Conservation (phyloP, 2,888 invertebrate genomes). For the Callinectes sapidus region DNA sequence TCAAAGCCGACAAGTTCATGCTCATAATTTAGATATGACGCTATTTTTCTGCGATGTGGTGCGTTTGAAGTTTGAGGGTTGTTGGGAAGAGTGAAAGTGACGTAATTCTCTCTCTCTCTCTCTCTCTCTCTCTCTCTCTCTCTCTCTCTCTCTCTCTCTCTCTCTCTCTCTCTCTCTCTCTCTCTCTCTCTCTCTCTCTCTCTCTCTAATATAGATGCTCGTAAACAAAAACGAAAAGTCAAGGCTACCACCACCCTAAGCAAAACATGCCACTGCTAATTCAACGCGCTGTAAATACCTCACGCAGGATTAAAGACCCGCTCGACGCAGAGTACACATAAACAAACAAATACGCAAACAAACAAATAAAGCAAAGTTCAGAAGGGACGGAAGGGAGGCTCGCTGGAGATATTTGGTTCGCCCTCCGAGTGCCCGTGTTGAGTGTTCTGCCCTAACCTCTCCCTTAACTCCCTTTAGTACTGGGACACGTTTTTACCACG, state of each 20-base stretch:
- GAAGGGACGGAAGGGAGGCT: background rate
- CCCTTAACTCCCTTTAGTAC: too few relatives aligned
- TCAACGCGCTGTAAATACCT: background rate
- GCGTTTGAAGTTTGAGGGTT: background rate
- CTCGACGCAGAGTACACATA: background rate
- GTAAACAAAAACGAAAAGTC: background rate
- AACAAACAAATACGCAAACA: constrained; percentile 11
- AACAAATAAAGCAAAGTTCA: constrained; percentile 4
- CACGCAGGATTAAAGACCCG: constrained; percentile 18
- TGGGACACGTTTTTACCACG: too few relatives aligned
- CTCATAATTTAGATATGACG: background rate
- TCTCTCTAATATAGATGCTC: background rate
- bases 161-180: background rate
- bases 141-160: constrained; percentile 26
- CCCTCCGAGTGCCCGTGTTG: background rate
- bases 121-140: background rate
- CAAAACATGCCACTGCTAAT: constrained; percentile 6
- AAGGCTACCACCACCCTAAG: background rate
- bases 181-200: constrained; percentile 22
- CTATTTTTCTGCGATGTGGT: background rate
- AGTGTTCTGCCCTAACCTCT: background rate
- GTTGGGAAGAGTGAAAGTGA: background rate
- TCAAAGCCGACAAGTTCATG: background rate
- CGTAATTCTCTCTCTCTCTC: background rate
- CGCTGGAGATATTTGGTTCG: background rate